Conservation (phyloP, 2,797 vertebrate species). For the Notamacropus eugenii region DNA sequence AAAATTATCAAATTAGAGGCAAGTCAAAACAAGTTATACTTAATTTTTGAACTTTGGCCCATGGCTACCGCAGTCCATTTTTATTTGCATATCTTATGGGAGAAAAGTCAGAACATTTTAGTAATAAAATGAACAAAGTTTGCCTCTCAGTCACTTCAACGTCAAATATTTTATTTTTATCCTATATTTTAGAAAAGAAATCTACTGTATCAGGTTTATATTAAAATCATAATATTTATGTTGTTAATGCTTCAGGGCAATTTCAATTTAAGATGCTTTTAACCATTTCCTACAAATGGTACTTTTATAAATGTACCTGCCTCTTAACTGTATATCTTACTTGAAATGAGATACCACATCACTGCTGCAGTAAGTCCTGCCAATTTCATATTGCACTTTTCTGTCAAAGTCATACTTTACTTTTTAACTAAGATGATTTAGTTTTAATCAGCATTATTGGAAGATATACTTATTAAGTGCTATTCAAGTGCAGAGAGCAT, state of each 20-base stretch:
- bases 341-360: neutral
- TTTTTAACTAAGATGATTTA: neutral
- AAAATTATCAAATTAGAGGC: constrained; percentile 42
- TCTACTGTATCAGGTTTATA: neutral
- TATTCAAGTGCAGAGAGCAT: neutral
- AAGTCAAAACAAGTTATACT: neutral
- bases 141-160: neutral
- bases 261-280: neutral
- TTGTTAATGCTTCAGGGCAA: neutral
- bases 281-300: constrained; percentile 7
- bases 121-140: neutral
- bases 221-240: constrained; percentile 40
- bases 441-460: neutral
- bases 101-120: neutral
- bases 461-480: neutral
- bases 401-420: neutral
- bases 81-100: neutral
- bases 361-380: neutral
- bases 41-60: constrained; percentile 3
- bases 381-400: neutral
- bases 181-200: neutral
- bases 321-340: neutral
- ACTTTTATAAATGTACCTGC: neutral
- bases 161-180: neutral
- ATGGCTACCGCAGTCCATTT: neutral